A percentile compares a stretch with the other conserved stretches of the same genome.
These are phyloP conservation scores for Gopherus evgoodei DNA, from an alignment of 2,113 vertebrate species.

Conservation along the genomic window DNA sequence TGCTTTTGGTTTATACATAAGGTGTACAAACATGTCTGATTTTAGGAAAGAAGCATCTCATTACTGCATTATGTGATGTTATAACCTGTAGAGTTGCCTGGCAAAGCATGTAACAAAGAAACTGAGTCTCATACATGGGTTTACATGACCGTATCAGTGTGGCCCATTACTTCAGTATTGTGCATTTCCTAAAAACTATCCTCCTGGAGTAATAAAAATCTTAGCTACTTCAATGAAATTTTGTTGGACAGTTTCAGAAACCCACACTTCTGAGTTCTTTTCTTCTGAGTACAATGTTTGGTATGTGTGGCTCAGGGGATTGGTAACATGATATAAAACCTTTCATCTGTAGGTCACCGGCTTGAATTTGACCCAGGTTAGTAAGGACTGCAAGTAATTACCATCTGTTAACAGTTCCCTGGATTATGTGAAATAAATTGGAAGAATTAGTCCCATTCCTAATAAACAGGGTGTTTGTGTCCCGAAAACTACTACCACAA, in stretches of 20 bases:
- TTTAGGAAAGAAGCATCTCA: background rate
- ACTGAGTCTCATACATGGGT: background rate
- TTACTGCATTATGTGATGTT: background rate
- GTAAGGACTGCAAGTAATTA: background rate
- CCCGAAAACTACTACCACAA: background rate
- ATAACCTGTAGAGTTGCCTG: background rate
- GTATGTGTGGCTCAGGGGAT: background rate
- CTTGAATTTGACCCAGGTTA: background rate
- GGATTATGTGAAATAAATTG: background rate
- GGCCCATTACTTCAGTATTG: background rate
- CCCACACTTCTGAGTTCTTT: background rate
- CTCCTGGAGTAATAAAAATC: background rate
- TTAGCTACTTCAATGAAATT: background rate
- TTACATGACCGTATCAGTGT: background rate
- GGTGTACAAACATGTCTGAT: background rate
- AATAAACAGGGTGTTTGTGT: background rate
- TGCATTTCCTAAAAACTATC: background rate
- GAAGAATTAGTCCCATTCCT: background rate
- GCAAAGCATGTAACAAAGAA: background rate
- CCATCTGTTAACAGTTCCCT: background rate
- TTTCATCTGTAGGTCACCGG: background rate
- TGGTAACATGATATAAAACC: background rate
- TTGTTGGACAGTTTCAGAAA: background rate
- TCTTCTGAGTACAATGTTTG: background rate
- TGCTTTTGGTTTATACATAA: background rate